phyloP scores from a whole-genome alignment of 2,888 invertebrate genomes.

The Alsophila aescularia region DNA sequence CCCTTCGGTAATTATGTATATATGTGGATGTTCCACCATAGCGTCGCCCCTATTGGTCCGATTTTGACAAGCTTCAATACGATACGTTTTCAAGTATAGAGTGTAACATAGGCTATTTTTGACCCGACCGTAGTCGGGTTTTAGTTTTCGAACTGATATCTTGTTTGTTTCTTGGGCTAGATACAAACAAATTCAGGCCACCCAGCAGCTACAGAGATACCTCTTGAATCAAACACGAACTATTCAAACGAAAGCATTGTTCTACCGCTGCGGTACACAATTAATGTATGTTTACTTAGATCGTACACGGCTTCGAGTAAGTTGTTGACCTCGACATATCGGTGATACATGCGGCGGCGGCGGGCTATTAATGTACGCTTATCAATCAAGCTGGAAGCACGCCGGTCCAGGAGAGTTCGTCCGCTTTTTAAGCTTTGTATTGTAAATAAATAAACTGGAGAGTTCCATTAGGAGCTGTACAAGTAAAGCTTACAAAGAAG shows the following conservation, averaged over 20 bases:
- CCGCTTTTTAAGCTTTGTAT: conserved; percentile 35
- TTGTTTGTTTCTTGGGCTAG: too few species aligned
- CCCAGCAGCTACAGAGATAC: too few species aligned
- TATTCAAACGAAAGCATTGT: neutral
- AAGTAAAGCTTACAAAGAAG: neutral
- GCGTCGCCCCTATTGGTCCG: too few species aligned
- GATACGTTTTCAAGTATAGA: too few species aligned
- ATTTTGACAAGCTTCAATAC: too few species aligned
- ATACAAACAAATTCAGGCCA: too few species aligned
- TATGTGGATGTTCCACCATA: too few species aligned
- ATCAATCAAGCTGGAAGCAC: conserved; percentile 45
- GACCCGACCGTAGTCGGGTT: too few species aligned
- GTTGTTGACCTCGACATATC: conserved; percentile 38
- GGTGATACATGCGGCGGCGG: conserved; percentile 37
- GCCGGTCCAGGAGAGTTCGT: conserved; percentile 49
- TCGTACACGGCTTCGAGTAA: neutral
- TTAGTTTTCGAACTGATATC: too few species aligned
- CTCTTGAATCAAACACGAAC: neutral
- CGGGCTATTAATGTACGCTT: conserved; percentile 43
- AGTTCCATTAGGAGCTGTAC: neutral
- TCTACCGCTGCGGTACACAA: neutral
- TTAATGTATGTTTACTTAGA: conserved; percentile 9
- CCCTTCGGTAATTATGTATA: too few species aligned
- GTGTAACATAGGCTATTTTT: too few species aligned
- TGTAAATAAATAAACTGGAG: conserved; percentile 2